Conservation (phyloP, 2,888 invertebrate species). For the Mesoligia furuncula region DNA sequence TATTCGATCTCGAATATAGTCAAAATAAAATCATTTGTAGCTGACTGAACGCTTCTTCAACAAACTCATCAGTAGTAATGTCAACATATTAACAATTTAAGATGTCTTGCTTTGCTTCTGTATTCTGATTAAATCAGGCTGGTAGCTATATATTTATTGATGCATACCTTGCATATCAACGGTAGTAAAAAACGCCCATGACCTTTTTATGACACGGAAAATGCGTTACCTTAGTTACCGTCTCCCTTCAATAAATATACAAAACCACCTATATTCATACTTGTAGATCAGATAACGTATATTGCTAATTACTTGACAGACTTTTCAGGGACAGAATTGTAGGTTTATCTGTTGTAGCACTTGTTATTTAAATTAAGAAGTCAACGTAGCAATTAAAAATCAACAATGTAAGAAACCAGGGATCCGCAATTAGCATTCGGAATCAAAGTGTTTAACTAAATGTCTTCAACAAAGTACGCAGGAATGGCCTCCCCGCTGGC, state of each 20-base stretch:
- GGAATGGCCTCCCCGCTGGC: constrained; percentile 68
- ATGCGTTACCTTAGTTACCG: constrained; percentile 8
- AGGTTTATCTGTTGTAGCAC: constrained; percentile 17
- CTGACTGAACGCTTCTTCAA: constrained; percentile 7
- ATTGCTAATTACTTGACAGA: constrained; percentile 41
- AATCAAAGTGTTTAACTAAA: constrained; percentile 68
- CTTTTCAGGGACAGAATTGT: constrained; percentile 18
- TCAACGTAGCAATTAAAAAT: constrained; percentile 71
- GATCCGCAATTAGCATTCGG: constrained; percentile 65
- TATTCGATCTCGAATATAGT: constrained; percentile 22
- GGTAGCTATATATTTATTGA: constrained; percentile 24
- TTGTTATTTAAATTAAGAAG: constrained; percentile 56
- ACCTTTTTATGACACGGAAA: constrained; percentile 62
- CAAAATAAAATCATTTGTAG: constrained; percentile 32
- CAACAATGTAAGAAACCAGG: constrained; percentile 74
- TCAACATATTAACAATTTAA: constrained; percentile 37
- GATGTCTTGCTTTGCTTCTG: constrained; percentile 19
- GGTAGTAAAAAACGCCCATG: constrained; percentile 60
- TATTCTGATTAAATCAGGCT: constrained; percentile 2
- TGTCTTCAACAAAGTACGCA: constrained; percentile 74
- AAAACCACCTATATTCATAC: constrained; percentile 8
- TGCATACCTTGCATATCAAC: background rate
- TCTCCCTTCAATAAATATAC: constrained; percentile 16
- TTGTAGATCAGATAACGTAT: constrained; percentile 35
- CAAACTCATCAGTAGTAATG: constrained; percentile 20